Evolutionary conservation across 1,140 invertebrate genomes (phyloP).

Genomic region (Brachionus manjavacas): DNA sequence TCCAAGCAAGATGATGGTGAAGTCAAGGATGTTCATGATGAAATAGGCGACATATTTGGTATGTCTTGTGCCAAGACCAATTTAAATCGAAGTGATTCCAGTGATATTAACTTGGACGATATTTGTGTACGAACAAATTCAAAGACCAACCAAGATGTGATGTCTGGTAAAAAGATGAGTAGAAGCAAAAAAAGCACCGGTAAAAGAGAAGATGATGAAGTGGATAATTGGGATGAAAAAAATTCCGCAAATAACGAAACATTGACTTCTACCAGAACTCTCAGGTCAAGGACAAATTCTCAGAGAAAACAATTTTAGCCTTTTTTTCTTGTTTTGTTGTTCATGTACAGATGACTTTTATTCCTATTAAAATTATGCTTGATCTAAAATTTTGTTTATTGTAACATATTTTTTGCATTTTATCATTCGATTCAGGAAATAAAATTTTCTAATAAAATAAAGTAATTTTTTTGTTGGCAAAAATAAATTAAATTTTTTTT

Average conservation of each 20-base stretch:
- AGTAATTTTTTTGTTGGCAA: neutral
- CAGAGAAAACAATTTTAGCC: slow-evolving; percentile 3
- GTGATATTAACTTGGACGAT: slow-evolving; percentile 20
- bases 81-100: neutral
- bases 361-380: neutral
- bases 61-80: neutral
- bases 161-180: neutral
- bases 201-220: neutral
- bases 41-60: slow-evolving; percentile 16
- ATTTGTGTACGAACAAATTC: neutral
- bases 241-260: neutral
- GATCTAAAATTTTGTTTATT: neutral
- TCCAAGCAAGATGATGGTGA: neutral
- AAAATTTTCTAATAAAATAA: neutral
- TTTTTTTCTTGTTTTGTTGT: slow-evolving; percentile 3
- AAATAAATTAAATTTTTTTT: too few relatives aligned
- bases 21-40: neutral
- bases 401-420: neutral
- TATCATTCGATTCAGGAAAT: neutral
- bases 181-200: neutral
- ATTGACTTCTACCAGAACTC: neutral
- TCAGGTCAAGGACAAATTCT: slow-evolving; percentile 13
- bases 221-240: neutral
- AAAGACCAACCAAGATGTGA: neutral
- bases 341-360: neutral